Conservation (phyloP, 2,888 invertebrate genomes). For the Podabrus alpinus region DNA sequence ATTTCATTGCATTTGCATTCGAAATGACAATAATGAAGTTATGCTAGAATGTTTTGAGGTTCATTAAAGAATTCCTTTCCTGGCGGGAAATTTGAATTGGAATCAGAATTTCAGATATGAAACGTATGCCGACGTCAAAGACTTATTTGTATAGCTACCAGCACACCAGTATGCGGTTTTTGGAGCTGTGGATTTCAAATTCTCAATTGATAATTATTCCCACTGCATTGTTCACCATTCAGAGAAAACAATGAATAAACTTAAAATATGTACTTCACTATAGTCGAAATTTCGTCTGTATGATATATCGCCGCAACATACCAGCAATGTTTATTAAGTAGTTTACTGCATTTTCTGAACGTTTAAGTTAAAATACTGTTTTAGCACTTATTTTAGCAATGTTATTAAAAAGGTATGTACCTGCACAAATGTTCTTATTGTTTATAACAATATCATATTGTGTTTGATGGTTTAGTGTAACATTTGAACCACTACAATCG, state of each 20-base stretch:
- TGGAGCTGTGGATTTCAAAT: slow-evolving; percentile 12
- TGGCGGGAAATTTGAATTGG: slow-evolving; percentile 23
- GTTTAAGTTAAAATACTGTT: too few species aligned
- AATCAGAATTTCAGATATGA: slow-evolving; percentile 19
- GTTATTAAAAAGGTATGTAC: not conserved
- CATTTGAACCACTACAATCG: not conserved
- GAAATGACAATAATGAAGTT: not conserved
- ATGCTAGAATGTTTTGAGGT: slow-evolving; percentile 2
- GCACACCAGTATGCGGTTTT: slow-evolving; percentile 6
- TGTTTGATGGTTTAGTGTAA: too few species aligned
- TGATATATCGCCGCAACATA: not conserved
- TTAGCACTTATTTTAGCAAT: not conserved
- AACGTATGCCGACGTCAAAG: slow-evolving; percentile 7
- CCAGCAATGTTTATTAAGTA: not conserved
- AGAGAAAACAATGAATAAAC: not conserved
- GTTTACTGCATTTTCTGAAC: not conserved
- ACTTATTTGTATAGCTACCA: slow-evolving; percentile 15
- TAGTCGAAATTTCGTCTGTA: not conserved
- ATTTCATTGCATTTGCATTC: not conserved
- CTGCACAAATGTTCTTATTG: too few species aligned
- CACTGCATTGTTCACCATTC: not conserved
- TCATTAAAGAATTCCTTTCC: slow-evolving; percentile 18
- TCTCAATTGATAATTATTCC: slow-evolving; percentile 4
- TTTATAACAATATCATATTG: too few species aligned
- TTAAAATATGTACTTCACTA: not conserved